Conservation (phyloP, 2,888 invertebrate species). For the Trypoxylon attenuatum region DNA sequence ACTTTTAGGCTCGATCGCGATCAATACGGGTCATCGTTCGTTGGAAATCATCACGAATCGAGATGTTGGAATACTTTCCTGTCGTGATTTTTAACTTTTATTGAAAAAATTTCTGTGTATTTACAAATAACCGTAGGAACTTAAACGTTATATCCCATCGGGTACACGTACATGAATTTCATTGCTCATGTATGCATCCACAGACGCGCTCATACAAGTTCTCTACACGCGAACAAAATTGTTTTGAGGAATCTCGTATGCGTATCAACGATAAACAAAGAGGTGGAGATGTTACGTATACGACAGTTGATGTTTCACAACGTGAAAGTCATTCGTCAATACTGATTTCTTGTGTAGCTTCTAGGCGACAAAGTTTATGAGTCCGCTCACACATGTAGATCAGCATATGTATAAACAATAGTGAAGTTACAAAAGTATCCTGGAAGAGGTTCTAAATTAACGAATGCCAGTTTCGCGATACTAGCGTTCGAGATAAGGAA, state of each 20-base stretch:
- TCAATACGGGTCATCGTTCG: too few species aligned
- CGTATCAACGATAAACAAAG: constrained; percentile 38
- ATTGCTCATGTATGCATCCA: not conserved
- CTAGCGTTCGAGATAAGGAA: too few species aligned
- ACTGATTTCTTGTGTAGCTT: constrained; percentile 33
- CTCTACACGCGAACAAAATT: too few species aligned
- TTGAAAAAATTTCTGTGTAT: not conserved
- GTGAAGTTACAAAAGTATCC: not conserved
- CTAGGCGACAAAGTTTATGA: constrained; percentile 25
- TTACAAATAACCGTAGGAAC: constrained; percentile 40
- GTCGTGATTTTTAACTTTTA: too few species aligned
- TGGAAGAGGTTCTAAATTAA: not conserved
- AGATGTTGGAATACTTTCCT: too few species aligned
- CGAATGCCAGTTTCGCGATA: too few species aligned
- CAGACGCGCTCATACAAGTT: constrained; percentile 2
- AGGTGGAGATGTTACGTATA: constrained; percentile 42
- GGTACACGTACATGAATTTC: not conserved
- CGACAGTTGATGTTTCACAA: constrained; percentile 21
- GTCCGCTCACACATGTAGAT: constrained; percentile 14
- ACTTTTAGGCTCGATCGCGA: too few species aligned
- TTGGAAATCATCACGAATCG: too few species aligned
- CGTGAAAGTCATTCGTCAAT: constrained; percentile 42
- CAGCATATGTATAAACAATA: too few species aligned
- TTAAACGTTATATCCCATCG: constrained; percentile 14
- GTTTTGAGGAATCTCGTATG: too few species aligned